Evolutionary conservation across 2,113 vertebrate genomes (phyloP).

Genomic region (Boleophthalmus pectinirostris): DNA sequence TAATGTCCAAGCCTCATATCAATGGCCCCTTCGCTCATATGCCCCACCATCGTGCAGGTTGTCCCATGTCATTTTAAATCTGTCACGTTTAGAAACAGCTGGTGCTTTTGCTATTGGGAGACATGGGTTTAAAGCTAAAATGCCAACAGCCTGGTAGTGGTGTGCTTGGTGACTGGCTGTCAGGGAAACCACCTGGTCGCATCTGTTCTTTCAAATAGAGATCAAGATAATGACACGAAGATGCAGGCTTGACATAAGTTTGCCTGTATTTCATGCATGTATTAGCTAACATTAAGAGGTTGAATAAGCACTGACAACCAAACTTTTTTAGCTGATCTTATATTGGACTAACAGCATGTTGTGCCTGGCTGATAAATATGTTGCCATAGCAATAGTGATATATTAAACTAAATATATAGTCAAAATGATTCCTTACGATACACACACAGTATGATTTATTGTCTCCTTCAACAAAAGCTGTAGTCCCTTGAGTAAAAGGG

Average conservation of each 20-base stretch:
- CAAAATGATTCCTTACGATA: too few relatives aligned
- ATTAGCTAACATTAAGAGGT: background rate
- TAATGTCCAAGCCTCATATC: constrained; percentile 1
- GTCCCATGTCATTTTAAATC: constrained; percentile 2
- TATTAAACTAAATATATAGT: background rate
- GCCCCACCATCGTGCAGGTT: background rate
- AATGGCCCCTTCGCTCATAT: background rate
- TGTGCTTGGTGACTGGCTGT: constrained; percentile 5
- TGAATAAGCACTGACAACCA: background rate
- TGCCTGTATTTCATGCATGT: background rate
- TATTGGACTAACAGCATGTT: too few relatives aligned
- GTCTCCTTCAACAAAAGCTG: too few relatives aligned
- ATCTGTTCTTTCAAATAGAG: constrained; percentile 7
- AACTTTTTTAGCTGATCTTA: background rate
- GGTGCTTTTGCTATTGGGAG: background rate
- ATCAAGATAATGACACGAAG: constrained; percentile 1
- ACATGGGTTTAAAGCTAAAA: constrained; percentile 6
- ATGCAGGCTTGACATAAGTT: background rate
- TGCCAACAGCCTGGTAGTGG: background rate
- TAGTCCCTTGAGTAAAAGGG: too few relatives aligned
- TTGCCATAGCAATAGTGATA: background rate
- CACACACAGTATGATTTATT: too few relatives aligned
- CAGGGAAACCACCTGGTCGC: constrained; percentile 5
- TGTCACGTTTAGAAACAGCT: background rate
- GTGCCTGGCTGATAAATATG: background rate